Percentiles rank a stretch among this genome's conserved stretches.
These are phyloP conservation scores for Poecilia picta DNA, from an alignment of 2,797 vertebrate species.

Conservation along the genomic window DNA sequence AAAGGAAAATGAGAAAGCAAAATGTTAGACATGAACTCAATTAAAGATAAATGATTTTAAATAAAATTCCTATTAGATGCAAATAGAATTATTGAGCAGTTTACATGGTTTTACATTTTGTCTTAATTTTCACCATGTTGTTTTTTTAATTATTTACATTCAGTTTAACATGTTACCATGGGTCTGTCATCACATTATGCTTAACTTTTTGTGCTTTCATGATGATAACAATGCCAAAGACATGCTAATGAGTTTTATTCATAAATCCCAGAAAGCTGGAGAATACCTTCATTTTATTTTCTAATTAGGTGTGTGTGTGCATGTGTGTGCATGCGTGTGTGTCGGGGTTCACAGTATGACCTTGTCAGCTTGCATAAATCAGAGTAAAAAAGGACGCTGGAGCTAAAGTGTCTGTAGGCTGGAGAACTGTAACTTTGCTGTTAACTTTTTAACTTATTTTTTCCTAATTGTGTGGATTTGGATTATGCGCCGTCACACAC, in stretches of 20 bases:
- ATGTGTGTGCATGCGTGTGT: background rate
- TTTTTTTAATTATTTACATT: background rate
- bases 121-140: background rate
- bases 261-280: background rate
- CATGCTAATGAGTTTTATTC: background rate
- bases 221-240: background rate
- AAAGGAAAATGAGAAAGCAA: background rate
- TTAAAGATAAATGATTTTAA: background rate
- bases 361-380: background rate
- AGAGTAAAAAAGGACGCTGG: background rate
- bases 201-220: background rate
- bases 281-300: background rate
- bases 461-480: background rate
- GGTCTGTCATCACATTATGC: background rate
- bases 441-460: background rate
- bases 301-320: background rate
- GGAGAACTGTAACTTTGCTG: background rate
- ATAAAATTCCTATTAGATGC: background rate
- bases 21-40: background rate
- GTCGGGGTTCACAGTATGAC: background rate
- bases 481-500: background rate
- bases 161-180: background rate
- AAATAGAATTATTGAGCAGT: background rate
- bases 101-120: background rate
- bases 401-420: background rate